Percentiles rank a stretch among this genome's conserved stretches.
Evolutionary conservation across 1,140 invertebrate genomes (phyloP).

Genomic region (Phocides pigmalion): DNA sequence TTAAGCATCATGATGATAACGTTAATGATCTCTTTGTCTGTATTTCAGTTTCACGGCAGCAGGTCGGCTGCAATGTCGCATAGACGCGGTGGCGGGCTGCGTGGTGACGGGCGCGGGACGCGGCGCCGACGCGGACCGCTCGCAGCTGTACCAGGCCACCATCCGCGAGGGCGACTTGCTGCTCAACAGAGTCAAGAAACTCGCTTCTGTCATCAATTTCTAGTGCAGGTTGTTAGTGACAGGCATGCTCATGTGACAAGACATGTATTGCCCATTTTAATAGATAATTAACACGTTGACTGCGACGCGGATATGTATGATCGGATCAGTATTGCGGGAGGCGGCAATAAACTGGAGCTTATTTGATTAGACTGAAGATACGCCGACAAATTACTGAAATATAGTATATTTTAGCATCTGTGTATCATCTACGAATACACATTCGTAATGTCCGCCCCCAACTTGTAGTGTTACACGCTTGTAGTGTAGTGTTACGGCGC

Average conservation of each 20-base stretch:
- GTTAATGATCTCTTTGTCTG: neutral
- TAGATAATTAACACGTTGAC: too few relatives aligned
- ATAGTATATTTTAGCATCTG: too few relatives aligned
- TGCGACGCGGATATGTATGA: too few relatives aligned
- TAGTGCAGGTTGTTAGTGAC: slow-evolving; percentile 75
- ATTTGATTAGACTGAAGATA: too few relatives aligned
- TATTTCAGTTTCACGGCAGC: slow-evolving; percentile 95
- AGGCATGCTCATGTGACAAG: neutral
- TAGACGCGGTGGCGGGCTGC: slow-evolving; percentile 98
- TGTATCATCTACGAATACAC: too few relatives aligned
- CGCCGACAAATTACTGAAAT: too few relatives aligned
- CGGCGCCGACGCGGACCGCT: slow-evolving; percentile 90
- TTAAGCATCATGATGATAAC: too few relatives aligned
- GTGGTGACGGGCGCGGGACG: slow-evolving; percentile 97
- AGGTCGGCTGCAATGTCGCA: slow-evolving; percentile 97
- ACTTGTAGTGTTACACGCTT: too few relatives aligned
- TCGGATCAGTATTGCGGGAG: too few relatives aligned
- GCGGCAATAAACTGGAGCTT: too few relatives aligned
- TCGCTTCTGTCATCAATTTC: slow-evolving; percentile 99
- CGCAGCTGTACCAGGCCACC: slow-evolving; percentile 95
- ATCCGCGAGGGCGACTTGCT: slow-evolving; percentile 99
- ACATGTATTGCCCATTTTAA: neutral
- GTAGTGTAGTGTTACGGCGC: too few relatives aligned
- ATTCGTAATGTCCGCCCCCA: too few relatives aligned
- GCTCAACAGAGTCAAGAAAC: slow-evolving; percentile 98